A percentile compares a stretch with the other conserved stretches of the same genome.
Evolutionary conservation across 2,797 vertebrate species (phyloP).

Genomic region (Lepilemur ruficaudatus): DNA sequence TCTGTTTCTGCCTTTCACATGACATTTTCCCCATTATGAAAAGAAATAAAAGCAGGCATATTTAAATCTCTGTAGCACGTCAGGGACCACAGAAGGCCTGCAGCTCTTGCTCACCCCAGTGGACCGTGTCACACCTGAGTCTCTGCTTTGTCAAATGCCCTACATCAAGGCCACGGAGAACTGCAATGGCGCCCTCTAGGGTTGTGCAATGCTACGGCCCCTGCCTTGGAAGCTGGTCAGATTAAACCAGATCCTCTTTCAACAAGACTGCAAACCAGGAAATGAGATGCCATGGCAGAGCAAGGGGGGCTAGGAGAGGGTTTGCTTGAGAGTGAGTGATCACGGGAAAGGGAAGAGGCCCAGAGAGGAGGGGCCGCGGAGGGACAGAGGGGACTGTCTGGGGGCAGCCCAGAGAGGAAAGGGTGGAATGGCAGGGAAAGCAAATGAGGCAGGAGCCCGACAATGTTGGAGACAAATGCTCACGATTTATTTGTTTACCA

Average conservation of each 20-base stretch:
- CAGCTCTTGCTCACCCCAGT: not conserved
- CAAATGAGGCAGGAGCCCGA: not conserved
- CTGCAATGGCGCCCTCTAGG: fast-evolving
- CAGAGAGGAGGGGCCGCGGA: not conserved
- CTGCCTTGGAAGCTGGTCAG: not conserved
- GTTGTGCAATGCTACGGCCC: no score
- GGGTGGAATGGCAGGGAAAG: fast-evolving
- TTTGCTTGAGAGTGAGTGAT: not conserved
- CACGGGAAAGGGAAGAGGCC: not conserved
- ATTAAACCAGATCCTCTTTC: not conserved
- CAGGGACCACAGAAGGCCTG: not conserved
- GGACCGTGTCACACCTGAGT: not conserved
- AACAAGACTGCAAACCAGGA: not conserved
- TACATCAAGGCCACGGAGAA: not conserved
- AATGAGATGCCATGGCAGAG: fast-evolving
- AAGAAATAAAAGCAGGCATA: not conserved
- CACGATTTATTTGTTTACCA: not conserved
- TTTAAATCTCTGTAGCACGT: not conserved
- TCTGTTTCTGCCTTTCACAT: not conserved
- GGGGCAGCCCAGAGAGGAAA: no score
- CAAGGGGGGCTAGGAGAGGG: not conserved
- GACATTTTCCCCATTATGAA: conserved; percentile 36
- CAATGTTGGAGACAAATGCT: fast-evolving
- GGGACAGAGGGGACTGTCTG: no score
- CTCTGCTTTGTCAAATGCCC: not conserved